A percentile compares a stretch with the other conserved stretches of the same genome.
Evolutionary conservation across 2,888 invertebrate genomes (phyloP).

Genomic region (Tuta absoluta): DNA sequence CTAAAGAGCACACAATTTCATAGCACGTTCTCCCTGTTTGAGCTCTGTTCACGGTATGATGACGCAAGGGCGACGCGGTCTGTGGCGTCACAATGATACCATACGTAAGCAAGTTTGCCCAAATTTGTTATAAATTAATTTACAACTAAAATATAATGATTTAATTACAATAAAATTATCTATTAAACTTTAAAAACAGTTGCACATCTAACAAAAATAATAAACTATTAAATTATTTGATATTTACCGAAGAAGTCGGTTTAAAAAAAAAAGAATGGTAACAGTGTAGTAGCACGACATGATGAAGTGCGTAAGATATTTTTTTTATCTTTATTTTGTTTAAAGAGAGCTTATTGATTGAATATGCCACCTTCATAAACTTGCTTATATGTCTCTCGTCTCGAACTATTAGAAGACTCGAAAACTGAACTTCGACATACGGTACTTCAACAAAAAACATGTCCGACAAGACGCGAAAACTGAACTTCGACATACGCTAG

Average conservation of each 20-base stretch:
- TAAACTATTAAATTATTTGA: not conserved
- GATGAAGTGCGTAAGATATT: not conserved
- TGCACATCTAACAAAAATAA: not conserved
- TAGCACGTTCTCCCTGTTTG: conserved; percentile 73
- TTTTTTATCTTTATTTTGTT: not conserved
- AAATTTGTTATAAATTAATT: conserved; percentile 39
- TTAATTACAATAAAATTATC: not conserved
- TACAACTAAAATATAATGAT: conserved; percentile 1
- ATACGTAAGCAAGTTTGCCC: conserved; percentile 50
- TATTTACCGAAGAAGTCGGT: too few species aligned
- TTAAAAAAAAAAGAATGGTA: not conserved
- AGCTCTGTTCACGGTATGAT: conserved; percentile 70
- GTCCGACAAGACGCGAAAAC: too few species aligned
- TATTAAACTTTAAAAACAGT: not conserved
- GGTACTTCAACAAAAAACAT: too few species aligned
- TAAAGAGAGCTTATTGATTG: not conserved
- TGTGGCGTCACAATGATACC: conserved; percentile 66
- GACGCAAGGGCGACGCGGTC: conserved; percentile 70
- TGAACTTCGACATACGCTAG: too few species aligned
- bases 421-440: too few species aligned
- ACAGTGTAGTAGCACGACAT: conserved; percentile 12
- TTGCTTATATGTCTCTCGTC: too few species aligned
- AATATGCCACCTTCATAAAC: too few species aligned
- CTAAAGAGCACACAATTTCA: conserved; percentile 58
- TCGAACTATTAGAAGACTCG: too few species aligned